phyloP scores from a whole-genome alignment of 1,140 invertebrate genomes.

The Aphidius gifuensis region DNA sequence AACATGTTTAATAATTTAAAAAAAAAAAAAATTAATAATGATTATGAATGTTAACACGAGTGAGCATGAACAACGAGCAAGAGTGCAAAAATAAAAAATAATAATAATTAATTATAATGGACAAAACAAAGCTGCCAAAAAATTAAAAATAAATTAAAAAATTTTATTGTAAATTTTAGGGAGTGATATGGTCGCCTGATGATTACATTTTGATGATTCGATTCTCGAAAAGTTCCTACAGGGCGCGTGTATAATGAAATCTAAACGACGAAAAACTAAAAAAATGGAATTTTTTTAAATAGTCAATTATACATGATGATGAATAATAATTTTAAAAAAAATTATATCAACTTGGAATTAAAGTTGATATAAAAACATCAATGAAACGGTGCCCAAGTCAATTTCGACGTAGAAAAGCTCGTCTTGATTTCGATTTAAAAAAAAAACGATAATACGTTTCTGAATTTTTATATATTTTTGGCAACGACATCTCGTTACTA shows the following conservation, averaged over 20 bases:
- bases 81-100: conserved; percentile 11
- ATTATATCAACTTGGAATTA: conserved; percentile 15
- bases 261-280: no score
- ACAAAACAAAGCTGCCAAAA: conserved; percentile 25
- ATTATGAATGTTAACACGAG: conserved; percentile 17
- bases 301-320: conserved; percentile 2
- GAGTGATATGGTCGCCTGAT: conserved; percentile 41
- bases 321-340: conserved; percentile 12
- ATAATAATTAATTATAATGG: no score
- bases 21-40: conserved; percentile 12
- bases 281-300: not conserved
- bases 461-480: conserved; percentile 57
- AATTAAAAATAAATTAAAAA: conserved; percentile 28
- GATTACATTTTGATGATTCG: conserved; percentile 38
- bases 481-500: conserved; percentile 56
- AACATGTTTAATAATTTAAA: conserved; percentile 12
- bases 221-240: conserved; percentile 32
- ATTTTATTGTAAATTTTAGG: conserved; percentile 46
- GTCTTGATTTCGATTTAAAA: conserved; percentile 46
- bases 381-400: conserved; percentile 44
- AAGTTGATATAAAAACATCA: conserved; percentile 8
- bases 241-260: conserved; percentile 31
- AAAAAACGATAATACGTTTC: conserved; percentile 36
- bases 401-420: conserved; percentile 46
- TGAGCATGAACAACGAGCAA: conserved; percentile 15